Percentiles rank a stretch among this genome's conserved stretches.
phyloP scores from a whole-genome alignment of 2,797 vertebrate genomes.

The Aeoliscus strigatus region DNA sequence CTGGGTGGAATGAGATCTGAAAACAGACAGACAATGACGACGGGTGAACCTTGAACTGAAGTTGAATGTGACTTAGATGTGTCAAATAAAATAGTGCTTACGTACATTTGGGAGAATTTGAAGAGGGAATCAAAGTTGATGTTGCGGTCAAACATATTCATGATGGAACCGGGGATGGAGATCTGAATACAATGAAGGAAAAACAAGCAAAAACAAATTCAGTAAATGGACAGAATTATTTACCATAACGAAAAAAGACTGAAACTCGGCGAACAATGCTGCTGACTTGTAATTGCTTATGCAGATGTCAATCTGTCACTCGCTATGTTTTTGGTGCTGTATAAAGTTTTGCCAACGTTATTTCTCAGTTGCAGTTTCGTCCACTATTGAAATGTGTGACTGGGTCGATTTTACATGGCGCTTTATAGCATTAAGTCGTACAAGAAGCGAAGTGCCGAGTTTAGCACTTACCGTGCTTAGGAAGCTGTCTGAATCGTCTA shows the following conservation, averaged over 20 bases:
- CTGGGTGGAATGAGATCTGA: slow-evolving; percentile 87
- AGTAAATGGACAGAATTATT: no score
- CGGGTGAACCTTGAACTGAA: not conserved
- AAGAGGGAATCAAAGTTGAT: slow-evolving; percentile 71
- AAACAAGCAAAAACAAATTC: no score
- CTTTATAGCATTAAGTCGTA: slow-evolving; percentile 14
- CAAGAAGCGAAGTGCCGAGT: slow-evolving; percentile 27
- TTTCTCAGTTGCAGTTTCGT: no score
- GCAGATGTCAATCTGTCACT: no score
- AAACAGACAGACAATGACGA: slow-evolving; percentile 1
- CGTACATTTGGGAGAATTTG: slow-evolving; percentile 72
- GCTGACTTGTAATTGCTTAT: no score
- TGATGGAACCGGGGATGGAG: slow-evolving; percentile 43
- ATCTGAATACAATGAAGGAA: slow-evolving; percentile 1
- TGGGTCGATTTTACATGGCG: not conserved
- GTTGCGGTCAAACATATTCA: slow-evolving; percentile 74
- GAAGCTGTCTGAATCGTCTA: no score
- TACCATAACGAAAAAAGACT: no score
- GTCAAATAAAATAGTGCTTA: no score
- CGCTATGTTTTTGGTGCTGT: no score
- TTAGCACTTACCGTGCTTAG: not conserved
- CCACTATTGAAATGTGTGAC: not conserved
- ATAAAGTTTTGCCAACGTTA: no score
- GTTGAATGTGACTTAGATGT: no score
- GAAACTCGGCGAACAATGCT: no score